Conservation (phyloP, 2,888 invertebrate genomes). For the Nomada hirtipes region DNA sequence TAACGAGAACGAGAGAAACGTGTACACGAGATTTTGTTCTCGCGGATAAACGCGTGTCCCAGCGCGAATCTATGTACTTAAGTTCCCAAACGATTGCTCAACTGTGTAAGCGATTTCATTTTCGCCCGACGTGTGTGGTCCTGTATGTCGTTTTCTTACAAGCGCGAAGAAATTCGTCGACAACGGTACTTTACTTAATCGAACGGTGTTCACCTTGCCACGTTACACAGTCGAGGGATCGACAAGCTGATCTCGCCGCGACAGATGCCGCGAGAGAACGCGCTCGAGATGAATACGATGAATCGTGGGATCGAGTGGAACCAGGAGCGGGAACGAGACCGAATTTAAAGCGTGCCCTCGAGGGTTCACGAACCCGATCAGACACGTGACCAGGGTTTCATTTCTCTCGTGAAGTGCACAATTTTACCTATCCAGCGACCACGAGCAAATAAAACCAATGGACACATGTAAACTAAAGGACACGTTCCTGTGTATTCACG, state of each 20-base stretch:
- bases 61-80: constrained; percentile 3
- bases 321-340: constrained; percentile 19
- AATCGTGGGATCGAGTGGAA: not conserved
- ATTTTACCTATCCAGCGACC: constrained; percentile 13
- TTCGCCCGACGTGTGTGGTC: not conserved
- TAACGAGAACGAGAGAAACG: not conserved
- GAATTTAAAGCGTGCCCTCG: constrained; percentile 20
- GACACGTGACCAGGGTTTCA: constrained; percentile 41
- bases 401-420: constrained; percentile 15
- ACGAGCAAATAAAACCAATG: constrained; percentile 5
- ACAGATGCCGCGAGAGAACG: constrained; percentile 8
- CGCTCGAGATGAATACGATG: not conserved
- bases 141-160: not conserved
- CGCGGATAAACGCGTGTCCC: not conserved
- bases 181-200: constrained; percentile 1
- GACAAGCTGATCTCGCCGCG: constrained; percentile 26
- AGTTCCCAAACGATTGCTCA: not conserved
- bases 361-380: constrained; percentile 2
- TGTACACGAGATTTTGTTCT: constrained; percentile 13
- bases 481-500: constrained; percentile 22
- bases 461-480: not conserved
- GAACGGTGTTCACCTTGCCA: not conserved
- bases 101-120: not conserved
- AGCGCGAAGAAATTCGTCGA: not conserved
- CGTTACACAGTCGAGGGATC: constrained; percentile 12